Evolutionary conservation across 2,113 vertebrate species (phyloP), one percentile per base, ranked within the genome.

Genomic region (Struthio camelus): DNA sequence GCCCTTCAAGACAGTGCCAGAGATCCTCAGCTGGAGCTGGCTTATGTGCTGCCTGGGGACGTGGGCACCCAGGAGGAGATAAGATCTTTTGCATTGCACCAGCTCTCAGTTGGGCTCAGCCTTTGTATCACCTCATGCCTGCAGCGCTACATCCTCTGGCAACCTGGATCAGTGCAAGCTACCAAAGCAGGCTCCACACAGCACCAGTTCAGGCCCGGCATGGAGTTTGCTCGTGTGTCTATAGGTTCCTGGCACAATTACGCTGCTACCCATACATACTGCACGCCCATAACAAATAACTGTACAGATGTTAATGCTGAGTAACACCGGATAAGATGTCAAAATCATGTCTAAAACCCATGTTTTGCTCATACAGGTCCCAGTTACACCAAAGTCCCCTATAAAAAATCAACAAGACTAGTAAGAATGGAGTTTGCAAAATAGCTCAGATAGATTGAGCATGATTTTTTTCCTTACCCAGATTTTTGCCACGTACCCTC

Each of bases 391-490:
- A 15, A 87, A 86, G 59, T 44, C 28, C 22, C 66, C 32, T 27
- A n/a, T 11, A 66, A 53, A 66, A 71, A 32, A 3, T 62, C 44
- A 58, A 34, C 48, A 6, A 4, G 32, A 28, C 34, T 36, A 53
- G 17, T 36, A 75, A 83, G n/a, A 73, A 53, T 2, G 9, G 17
- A 12, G 44, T 54, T 83, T 75, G 22, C 9, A 71, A 44, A 64
- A 78, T 42, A 67, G 15, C 34, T 80, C 67, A 27, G 40, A 44
- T 23, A 27, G 40, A 44, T 23, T 54, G 14, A n/a, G 30, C 18
- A 28, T 23, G 12, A 0, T 11, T 38, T 34, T 51, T 46, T 10
- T 13, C 1, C 1, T 4, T 27, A 8, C 7, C 48, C 13, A 0
- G 0, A 8, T 36, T 95, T 91, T 70, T 87, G 44, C 16, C 42